Percentiles rank a stretch among this genome's conserved stretches.
These are phyloP conservation scores for Mastomys coucha DNA, from an alignment of 2,113 vertebrate genomes.

Conservation along the genomic window DNA sequence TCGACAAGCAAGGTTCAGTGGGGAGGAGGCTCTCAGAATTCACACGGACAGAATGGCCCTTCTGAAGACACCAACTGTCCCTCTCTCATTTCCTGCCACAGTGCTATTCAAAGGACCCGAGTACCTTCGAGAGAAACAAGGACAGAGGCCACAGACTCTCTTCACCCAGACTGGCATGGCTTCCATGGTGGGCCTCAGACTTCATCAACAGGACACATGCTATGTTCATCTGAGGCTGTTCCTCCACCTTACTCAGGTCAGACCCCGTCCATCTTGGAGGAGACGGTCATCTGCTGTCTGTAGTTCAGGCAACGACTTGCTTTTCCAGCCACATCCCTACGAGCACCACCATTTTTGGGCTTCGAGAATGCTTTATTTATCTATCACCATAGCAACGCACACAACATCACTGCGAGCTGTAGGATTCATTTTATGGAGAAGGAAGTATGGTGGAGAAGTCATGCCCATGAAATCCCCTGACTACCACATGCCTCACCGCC, in stretches of 20 bases:
- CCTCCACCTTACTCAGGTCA: not conserved
- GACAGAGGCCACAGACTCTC: accelerated
- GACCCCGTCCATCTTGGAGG: too few species aligned
- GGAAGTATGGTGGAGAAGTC: not conserved
- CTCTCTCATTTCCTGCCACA: not conserved
- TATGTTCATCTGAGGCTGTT: not conserved
- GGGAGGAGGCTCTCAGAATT: not conserved
- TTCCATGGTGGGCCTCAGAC: not conserved
- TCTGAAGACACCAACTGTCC: not conserved
- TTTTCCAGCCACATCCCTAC: not conserved
- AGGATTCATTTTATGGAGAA: not conserved
- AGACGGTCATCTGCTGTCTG: not conserved
- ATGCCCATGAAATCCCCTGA: not conserved
- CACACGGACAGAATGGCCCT: not conserved
- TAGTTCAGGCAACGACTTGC: not conserved
- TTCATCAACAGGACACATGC: not conserved
- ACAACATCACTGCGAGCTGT: not conserved
- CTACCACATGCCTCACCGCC: not conserved
- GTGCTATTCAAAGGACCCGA: not conserved
- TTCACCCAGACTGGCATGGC: not conserved
- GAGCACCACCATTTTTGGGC: not conserved
- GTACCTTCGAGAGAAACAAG: not conserved
- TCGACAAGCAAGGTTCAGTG: not conserved
- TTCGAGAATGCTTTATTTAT: constrained; percentile 30
- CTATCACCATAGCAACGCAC: constrained; percentile 40